Base-by-base conservation (phyloP, 1,140 invertebrate species). In the Hyposmocoma kahamanoa region DNA sequence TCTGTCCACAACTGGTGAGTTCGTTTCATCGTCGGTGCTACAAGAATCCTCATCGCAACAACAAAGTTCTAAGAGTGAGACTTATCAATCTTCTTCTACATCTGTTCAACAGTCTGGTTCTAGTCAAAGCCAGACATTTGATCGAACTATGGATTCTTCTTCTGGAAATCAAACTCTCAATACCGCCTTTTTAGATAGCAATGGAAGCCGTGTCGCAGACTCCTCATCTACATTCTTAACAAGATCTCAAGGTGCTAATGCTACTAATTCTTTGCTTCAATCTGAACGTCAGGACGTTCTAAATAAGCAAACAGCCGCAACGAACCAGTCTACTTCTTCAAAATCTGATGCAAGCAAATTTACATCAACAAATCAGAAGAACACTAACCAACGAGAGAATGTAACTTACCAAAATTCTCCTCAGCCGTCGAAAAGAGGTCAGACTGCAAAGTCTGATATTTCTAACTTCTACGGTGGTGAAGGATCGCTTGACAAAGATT, bases 101-200 rank as follows among this genome's bases (percentile, higher is more conserved):
- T 85, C 84, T 18, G 61, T 85, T 42, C 82, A 87, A 45, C 76
- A 72, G 21, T 82, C 84, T 20, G 73, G 65, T 47, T 76, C 74
- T 24, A 77, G 59, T 62, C 76, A 83, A 22, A 80, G 58, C 53
- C 41, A 15, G 32, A 65, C 63, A 15, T 71, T 75, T 59, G 73
- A 81, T 20, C 67, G 62, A 47, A 70, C 69, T 2, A 53, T 62
- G 48, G 73, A 79, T 47, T 74, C 72, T 42, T 70, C 71, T 17
- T 49, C 67, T 26, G 67, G 62, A 21, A 81, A 79, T 50, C 72
- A 80, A 53, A 77, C 79, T 21, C 55, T 86, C 2, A 81, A 87
- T 48, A 87, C 86, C 18, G 86, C 63, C 20, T 87, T 87, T 67
- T 75, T 87, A 39, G 82, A 83, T 42, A 75, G 60, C 24, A 67